These are phyloP conservation scores for Dermolepida albohirtum DNA, from an alignment of 2,888 invertebrate species.

Conservation along the genomic window DNA sequence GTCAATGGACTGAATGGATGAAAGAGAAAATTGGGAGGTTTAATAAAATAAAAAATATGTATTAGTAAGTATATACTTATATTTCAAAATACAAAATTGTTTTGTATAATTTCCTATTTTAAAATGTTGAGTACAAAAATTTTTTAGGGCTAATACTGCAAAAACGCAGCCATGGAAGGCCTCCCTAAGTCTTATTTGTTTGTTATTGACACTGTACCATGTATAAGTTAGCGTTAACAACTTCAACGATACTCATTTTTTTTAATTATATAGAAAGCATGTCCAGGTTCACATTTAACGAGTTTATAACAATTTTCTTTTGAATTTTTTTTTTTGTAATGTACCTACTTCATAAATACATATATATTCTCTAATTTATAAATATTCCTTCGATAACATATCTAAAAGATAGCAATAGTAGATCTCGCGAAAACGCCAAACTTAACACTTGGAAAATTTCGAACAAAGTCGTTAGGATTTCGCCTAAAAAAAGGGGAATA, in stretches of 20 bases:
- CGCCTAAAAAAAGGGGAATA: neutral
- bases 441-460: conserved; percentile 18
- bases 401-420: conserved; percentile 23
- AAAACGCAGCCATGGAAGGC: conserved; percentile 63
- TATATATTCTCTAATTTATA: conserved; percentile 24
- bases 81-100: conserved; percentile 51
- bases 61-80: conserved; percentile 42
- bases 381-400: conserved; percentile 12
- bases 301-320: conserved; percentile 3
- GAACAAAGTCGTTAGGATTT: neutral
- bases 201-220: conserved; percentile 50
- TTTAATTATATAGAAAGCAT: conserved; percentile 43
- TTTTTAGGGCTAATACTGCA: conserved; percentile 63
- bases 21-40: too few relatives aligned
- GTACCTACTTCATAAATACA: neutral
- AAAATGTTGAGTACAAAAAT: conserved; percentile 55
- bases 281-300: conserved; percentile 36
- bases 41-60: too few relatives aligned
- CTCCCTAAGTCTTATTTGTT: conserved; percentile 60
- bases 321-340: neutral
- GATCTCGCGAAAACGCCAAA: conserved; percentile 18
- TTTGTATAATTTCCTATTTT: conserved; percentile 52
- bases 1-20: too few relatives aligned
- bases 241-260: conserved; percentile 32
- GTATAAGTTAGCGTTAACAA: conserved; percentile 35